Base-by-base conservation (phyloP, 2,113 vertebrate genomes). In the Anas platyrhynchos region DNA sequence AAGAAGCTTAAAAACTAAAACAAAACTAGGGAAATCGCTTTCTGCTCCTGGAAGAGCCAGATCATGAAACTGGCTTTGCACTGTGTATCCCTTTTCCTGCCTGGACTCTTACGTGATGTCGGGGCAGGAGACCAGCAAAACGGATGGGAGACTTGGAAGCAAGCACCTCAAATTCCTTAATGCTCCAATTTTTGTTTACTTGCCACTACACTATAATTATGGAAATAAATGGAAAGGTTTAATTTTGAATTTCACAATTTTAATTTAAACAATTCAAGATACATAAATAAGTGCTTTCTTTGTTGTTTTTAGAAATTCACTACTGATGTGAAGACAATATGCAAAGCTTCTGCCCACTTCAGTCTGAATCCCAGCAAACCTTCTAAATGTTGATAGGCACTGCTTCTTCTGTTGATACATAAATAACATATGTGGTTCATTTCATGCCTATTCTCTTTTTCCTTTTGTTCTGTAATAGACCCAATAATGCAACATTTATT, bases 131-230 rank as follows among this genome's bases (percentile, higher is more conserved):
- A 38, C 14, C 27, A 67, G 9, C 46, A 69, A 67, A 38, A 62
- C 13, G 52, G 10, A 41, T 7, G 54, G 13, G 3, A 7, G 44
- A 43, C 41, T 71, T 81, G 46, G 52, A 77, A 86, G 16, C 14
- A 73, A 67, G 50, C 36, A 46, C 16, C 54, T 77, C 71, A 34
- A 75, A 77, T 62, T 22, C 50, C 34, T 69, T 34, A 81, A 5
- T 29, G 16, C 41, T 71, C 34, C 0, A 0, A 26, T 38, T 67
- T 56, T 56, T 71, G 12, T 22, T 62, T 59, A n/a, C 16, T 77
- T 71, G 11, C 20, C 8, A 80, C 7, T 1, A 31, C 48, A 22
- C 11, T 41, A 31, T 17, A 34, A 48, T 63, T 9, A 18, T 44
- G 16, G 21, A 76, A 52, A 71, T 20, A 84, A 83, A 44, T 13